A percentile compares a stretch with the other conserved stretches of the same genome.
phyloP scores from a whole-genome alignment of 1,140 invertebrate species.

The Drosophila triauraria region DNA sequence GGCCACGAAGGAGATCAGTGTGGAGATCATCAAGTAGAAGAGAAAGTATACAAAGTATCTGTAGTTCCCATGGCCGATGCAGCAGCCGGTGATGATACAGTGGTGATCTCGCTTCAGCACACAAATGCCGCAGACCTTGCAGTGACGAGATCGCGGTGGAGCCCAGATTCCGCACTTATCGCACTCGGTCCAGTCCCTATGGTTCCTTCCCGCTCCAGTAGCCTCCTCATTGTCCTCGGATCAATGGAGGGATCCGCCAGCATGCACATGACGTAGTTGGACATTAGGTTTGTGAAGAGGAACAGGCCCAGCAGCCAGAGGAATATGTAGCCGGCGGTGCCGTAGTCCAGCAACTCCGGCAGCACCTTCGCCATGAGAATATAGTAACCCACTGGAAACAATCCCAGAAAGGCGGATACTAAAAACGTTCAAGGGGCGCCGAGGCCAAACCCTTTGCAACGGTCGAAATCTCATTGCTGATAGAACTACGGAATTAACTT shows the following conservation, averaged over 20 bases:
- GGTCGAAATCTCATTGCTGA: not conserved
- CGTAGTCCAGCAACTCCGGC: constrained; percentile 9
- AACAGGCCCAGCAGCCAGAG: not conserved
- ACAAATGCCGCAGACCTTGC: constrained; percentile 5
- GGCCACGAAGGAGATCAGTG: not conserved
- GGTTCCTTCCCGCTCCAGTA: not conserved
- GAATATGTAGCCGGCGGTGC: constrained; percentile 6
- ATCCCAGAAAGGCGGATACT: not conserved
- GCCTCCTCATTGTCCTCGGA: not conserved
- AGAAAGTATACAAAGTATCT: constrained; percentile 14
- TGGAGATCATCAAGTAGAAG: not conserved
- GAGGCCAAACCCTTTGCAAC: not conserved
- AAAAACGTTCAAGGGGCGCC: rapidly evolving
- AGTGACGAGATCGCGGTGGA: constrained; percentile 6
- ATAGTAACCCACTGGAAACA: constrained; percentile 5
- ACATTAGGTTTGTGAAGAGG: constrained; percentile 1
- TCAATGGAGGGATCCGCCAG: constrained; percentile 12
- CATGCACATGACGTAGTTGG: constrained; percentile 14
- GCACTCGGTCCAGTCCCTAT: constrained; percentile 5
- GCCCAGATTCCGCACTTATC: not conserved
- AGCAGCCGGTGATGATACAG: not conserved
- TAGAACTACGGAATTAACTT: too few relatives aligned
- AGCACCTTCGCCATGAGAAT: constrained; percentile 1
- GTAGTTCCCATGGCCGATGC: constrained; percentile 10
- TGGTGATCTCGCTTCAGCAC: constrained; percentile 10